phyloP scores from a whole-genome alignment of 2,888 invertebrate genomes.

The Cyclophora albipunctata region DNA sequence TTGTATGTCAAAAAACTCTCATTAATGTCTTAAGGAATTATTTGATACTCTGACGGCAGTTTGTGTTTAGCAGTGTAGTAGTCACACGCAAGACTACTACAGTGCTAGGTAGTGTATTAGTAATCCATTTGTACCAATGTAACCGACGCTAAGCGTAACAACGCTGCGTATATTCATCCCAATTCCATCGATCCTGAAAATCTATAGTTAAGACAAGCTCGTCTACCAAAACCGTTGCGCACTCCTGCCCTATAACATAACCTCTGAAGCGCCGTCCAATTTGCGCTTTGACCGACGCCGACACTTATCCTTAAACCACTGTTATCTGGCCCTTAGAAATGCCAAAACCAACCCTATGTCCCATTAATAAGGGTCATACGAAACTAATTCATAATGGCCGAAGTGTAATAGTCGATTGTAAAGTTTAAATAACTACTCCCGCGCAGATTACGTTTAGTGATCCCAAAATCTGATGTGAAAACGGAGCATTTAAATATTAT shows the following conservation, averaged over 20 bases:
- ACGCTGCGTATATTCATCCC: too few species aligned
- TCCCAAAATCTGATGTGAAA: background rate
- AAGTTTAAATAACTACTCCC: slow-evolving; percentile 35
- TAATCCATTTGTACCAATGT: too few species aligned
- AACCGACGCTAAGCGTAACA: too few species aligned
- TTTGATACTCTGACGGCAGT: too few species aligned
- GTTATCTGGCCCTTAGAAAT: background rate
- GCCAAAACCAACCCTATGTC: slow-evolving; percentile 12
- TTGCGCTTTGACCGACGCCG: slow-evolving; percentile 38
- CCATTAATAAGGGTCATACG: slow-evolving; percentile 8
- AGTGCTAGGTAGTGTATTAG: too few species aligned
- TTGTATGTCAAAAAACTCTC: too few species aligned
- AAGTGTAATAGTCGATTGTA: slow-evolving; percentile 33
- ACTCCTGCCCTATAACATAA: background rate
- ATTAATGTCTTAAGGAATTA: too few species aligned
- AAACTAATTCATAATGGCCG: slow-evolving; percentile 13
- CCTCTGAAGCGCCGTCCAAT: slow-evolving; percentile 34
- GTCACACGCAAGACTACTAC: too few species aligned
- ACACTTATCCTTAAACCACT: slow-evolving; percentile 18
- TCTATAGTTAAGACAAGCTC: too few species aligned
- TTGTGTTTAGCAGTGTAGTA: too few species aligned
- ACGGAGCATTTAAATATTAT: background rate
- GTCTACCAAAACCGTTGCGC: too few species aligned
- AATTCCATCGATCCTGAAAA: too few species aligned
- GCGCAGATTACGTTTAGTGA: slow-evolving; percentile 29